Evolutionary conservation across 1,140 invertebrate species (phyloP).

Genomic region (Philopotamus ludificatus): DNA sequence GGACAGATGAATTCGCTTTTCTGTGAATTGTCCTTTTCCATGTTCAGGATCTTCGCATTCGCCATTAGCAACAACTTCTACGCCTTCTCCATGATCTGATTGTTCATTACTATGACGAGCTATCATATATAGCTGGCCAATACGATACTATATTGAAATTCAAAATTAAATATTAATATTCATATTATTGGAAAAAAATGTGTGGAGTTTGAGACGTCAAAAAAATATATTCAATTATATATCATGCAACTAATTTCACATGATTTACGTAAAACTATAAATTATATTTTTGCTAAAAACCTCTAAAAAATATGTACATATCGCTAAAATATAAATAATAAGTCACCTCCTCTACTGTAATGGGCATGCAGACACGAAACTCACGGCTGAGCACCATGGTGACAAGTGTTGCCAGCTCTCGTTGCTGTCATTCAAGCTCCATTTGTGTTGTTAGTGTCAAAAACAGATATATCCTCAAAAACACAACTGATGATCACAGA

Average conservation of each 20-base stretch:
- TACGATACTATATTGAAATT: conserved; percentile 68
- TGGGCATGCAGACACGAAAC: conserved; percentile 90
- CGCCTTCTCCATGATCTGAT: conserved; percentile 86
- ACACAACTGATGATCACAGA: too few relatives aligned
- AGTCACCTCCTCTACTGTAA: conserved; percentile 84
- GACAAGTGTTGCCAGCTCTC: too few relatives aligned
- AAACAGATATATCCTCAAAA: too few relatives aligned
- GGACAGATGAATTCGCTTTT: conserved; percentile 88
- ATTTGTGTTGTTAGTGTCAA: too few relatives aligned
- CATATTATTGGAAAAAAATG: not conserved
- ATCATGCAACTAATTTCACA: not conserved
- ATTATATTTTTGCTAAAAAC: too few relatives aligned
- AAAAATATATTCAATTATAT: not conserved
- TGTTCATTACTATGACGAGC: conserved; percentile 90
- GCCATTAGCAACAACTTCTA: conserved; percentile 84
- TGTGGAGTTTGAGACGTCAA: not conserved
- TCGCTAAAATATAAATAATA: not conserved
- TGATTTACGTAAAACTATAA: too few relatives aligned
- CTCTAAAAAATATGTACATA: too few relatives aligned
- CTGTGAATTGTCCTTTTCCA: conserved; percentile 85
- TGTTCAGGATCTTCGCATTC: conserved; percentile 76
- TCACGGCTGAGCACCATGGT: conserved; percentile 81
- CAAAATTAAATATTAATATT: not conserved
- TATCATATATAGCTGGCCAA: conserved; percentile 94
- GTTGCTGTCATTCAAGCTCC: too few relatives aligned